Base-by-base conservation (phyloP, 2,113 vertebrate species). In the Indri indri region DNA sequence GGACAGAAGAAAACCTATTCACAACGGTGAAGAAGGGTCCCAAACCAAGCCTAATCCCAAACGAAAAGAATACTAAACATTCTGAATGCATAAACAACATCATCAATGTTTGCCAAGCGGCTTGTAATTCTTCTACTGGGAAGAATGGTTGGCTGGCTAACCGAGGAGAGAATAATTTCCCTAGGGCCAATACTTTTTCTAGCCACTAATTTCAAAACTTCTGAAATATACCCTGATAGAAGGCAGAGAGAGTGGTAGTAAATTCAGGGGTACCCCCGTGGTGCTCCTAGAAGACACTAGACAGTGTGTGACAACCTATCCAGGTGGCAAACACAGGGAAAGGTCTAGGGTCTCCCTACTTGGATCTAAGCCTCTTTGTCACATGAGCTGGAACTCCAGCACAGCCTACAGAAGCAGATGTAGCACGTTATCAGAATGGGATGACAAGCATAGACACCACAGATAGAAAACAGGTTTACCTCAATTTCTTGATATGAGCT, bases 401-500 rank as follows among this genome's bases (percentile, higher is more conserved):
- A 32, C 0, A 68, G 47, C 74, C 18, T 59, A 77, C 63, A 17
- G 20, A 73, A 27, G 40, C 65, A 79, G 52, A 76, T 0, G 3
- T 3, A 4, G 7, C 1, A 10, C 11, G 8, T 16, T 61, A 61
- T 93, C 27, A 76, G 84, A 81, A 47, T 0, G 0, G 4, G 52
- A 52, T 6, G 27, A 40, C 59, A 40, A 91, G 81, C 34, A 65
- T 2, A 94, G 45, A n/a, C 34, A 42, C 6, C 32, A 8, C 0
- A 23, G 25, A 79, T 20, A 88, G 91, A 20, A 86, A 80, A n/a
- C 34, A 25, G 52, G 23, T 96, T 97, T 98, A 99, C 99, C 99
- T 99, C 99, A 20, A 99, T 99, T 98, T 99, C 99, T 96, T 99
- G 99, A 54, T 99, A 99, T 0, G 99, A 99, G 81, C 99, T 99